phyloP scores from a whole-genome alignment of 2,888 invertebrate genomes.

The Euzetes globulus region DNA sequence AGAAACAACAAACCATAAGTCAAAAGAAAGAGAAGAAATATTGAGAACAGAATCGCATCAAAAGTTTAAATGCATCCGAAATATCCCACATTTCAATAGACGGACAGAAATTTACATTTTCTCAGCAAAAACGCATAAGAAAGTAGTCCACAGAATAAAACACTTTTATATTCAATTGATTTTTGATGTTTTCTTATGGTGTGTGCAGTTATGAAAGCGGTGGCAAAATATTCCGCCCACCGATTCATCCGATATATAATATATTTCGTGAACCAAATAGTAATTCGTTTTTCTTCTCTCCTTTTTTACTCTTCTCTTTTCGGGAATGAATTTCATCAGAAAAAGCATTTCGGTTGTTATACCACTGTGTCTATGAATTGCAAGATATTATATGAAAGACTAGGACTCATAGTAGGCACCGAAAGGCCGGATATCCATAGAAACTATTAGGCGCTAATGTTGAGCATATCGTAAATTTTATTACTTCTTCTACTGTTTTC shows the following conservation, averaged over 20 bases:
- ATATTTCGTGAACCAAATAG: conserved; percentile 1
- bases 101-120: not conserved
- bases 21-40: not conserved
- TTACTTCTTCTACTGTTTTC: not conserved
- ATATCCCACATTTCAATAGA: not conserved
- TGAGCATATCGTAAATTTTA: not conserved
- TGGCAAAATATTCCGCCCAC: not conserved
- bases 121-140: not conserved
- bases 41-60: not conserved
- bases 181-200: not conserved
- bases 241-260: not conserved
- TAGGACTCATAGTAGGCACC: not conserved
- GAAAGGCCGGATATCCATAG: not conserved
- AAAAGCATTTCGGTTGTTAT: not conserved
- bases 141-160: not conserved
- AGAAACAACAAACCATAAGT: not conserved
- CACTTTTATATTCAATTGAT: conserved; percentile 1
- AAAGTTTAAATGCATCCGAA: not conserved
- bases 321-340: too few species aligned
- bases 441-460: not conserved
- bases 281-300: not conserved
- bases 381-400: not conserved
- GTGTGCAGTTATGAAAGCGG: not conserved
- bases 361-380: not conserved
- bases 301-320: not conserved